phyloP scores from a whole-genome alignment of 2,113 vertebrate genomes.

The Oreotrochilus melanogaster region DNA sequence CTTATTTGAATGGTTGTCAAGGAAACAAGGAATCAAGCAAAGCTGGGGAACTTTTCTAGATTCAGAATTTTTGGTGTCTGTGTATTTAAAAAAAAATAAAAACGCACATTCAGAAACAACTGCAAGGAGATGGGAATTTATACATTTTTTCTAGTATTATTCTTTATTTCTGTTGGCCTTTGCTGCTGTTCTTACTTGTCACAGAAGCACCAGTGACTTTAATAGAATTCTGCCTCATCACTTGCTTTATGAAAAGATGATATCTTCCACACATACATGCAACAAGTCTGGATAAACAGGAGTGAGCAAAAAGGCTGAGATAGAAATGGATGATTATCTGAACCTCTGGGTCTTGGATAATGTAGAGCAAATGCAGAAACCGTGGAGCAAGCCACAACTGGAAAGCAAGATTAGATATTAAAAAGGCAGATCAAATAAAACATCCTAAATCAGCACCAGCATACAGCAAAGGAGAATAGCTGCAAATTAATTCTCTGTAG shows the following conservation, averaged over 20 bases:
- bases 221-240: slow-evolving; percentile 47
- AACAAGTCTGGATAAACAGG: slow-evolving; percentile 42
- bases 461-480: slow-evolving; percentile 21
- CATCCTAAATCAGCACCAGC: not conserved
- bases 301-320: slow-evolving; percentile 24
- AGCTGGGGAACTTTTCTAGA: slow-evolving; percentile 17
- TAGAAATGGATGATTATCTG: slow-evolving; percentile 36
- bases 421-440: slow-evolving; percentile 46
- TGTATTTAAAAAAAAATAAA: not conserved
- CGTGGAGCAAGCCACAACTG: not conserved
- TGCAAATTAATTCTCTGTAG: slow-evolving; percentile 45
- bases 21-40: slow-evolving; percentile 60
- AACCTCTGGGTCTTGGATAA: slow-evolving; percentile 26
- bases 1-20: slow-evolving; percentile 70
- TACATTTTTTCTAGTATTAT: not conserved
- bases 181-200: not conserved
- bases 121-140: not conserved
- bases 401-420: slow-evolving; percentile 33
- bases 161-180: slow-evolving; percentile 13
- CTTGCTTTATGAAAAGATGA: slow-evolving; percentile 42
- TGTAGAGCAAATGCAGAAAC: slow-evolving; percentile 21
- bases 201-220: not conserved
- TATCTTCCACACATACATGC: slow-evolving; percentile 22
- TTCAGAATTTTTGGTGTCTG: slow-evolving; percentile 21
- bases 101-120: slow-evolving; percentile 9